Percentiles rank a stretch among this genome's conserved stretches.
Evolutionary conservation across 2,888 invertebrate genomes (phyloP).

Genomic region (Conus canariensis): DNA sequence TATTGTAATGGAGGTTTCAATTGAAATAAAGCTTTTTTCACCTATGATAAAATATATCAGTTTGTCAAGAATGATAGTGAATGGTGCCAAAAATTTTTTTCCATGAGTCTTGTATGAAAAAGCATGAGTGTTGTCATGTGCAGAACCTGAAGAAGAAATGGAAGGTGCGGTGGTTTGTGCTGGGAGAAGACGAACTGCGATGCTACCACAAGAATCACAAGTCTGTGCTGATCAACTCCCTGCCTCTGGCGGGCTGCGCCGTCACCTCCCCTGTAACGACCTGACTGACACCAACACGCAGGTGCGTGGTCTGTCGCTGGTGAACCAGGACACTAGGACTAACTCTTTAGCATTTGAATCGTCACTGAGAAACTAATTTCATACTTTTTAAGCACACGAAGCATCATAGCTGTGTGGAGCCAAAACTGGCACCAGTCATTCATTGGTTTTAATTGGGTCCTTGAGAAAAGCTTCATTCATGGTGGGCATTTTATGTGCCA

Average conservation of each 20-base stretch:
- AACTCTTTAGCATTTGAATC: not conserved
- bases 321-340: not conserved
- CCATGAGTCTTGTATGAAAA: no score
- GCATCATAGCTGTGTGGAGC: no score
- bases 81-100: no score
- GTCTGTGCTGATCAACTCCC: conserved; percentile 61
- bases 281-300: conserved; percentile 60
- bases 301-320: conserved; percentile 46
- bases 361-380: not conserved
- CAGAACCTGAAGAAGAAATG: conserved; percentile 65
- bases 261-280: conserved; percentile 68
- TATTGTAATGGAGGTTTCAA: no score
- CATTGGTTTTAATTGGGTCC: no score
- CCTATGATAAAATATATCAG: no score
- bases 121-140: not conserved
- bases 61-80: no score
- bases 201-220: conserved; percentile 67
- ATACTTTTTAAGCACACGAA: not conserved
- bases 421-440: no score
- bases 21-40: no score
- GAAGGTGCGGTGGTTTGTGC: conserved; percentile 72
- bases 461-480: no score
- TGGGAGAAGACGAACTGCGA: conserved; percentile 65
- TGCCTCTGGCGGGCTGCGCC: conserved; percentile 66
- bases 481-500: no score